Evolutionary conservation across 1,140 invertebrate genomes (phyloP), one percentile per base, ranked within the genome.

Genomic region (Eriocheir sinensis): DNA sequence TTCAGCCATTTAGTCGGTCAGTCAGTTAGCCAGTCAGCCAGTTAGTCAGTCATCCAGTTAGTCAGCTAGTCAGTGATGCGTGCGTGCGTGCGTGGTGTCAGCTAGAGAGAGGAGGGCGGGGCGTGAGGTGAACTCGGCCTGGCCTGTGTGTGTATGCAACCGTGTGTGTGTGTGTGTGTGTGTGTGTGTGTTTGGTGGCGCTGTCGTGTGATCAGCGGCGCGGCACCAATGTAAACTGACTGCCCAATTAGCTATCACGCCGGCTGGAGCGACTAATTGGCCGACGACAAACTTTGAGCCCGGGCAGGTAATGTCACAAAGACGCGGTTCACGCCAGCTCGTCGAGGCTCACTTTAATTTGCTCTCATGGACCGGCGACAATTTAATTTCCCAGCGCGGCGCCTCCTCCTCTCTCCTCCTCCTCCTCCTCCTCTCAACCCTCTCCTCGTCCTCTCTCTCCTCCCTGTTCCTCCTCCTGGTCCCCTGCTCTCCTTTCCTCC

Each of bases 191-290:
- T 72, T 72, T 27, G 60, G 60, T 27, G 60, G 60, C n/a, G 60
- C 21, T n/a, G 60, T 48, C 60, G 92, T 93, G 53, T 93, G 92
- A 93, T 89, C 94, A 92, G 34, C 94, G n/a, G 85, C 32, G 90
- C 85, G 94, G 94, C 94, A 95, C 38, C 94, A 95, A 95, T 95
- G 91, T 95, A 93, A 95, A 95, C 94, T 95, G 94, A 95, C 95
- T 95, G 95, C 92, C 95, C 95, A 95, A 95, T 95, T 95, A 95
- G 89, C 92, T 89, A 94, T 94, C 93, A 94, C 93, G 93, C 89
- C 89, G 81, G 81, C 90, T 94, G 93, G 93, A 94, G 88, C 79
- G 88, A 89, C 89, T 95, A 95, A 95, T 95, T 95, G 95, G 92
- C 60, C 95, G 80, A 40, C 60, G 79, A 94, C 93, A 94, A 94